Conservation (phyloP, 2,797 vertebrate genomes). For the Acomys russatus region DNA sequence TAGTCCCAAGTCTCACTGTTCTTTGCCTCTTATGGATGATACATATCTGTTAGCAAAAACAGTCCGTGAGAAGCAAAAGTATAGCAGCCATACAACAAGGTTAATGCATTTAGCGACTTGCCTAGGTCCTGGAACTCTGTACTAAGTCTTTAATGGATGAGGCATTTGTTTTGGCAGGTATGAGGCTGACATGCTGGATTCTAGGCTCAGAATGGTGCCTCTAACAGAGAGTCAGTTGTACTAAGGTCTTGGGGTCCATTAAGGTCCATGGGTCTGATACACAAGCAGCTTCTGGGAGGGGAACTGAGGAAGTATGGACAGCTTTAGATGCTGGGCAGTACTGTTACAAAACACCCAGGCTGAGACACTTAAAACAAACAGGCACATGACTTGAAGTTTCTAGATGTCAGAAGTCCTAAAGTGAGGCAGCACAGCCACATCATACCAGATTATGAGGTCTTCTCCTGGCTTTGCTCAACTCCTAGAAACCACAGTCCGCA, state of each 20-base stretch:
- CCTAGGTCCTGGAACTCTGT: not conserved
- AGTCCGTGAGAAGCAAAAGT: not conserved
- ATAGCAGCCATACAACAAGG: not conserved
- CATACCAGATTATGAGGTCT: fast-evolving
- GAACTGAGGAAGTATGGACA: not conserved
- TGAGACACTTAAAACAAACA: not conserved
- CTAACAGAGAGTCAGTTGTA: not conserved
- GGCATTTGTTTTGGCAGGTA: too few relatives aligned
- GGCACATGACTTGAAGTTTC: not conserved
- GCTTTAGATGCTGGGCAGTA: not conserved
- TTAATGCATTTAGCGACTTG: not conserved
- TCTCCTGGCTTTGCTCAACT: not conserved
- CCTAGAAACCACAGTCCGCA: not conserved
- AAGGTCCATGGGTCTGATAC: too few relatives aligned
- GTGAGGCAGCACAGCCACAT: fast-evolving
- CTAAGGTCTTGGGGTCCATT: not conserved
- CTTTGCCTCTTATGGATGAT: not conserved
- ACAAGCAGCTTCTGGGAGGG: not conserved
- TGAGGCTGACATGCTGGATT: not conserved
- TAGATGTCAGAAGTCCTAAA: not conserved
- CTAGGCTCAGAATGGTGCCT: not conserved
- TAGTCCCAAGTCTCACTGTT: not conserved
- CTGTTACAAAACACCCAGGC: not conserved
- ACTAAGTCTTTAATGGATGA: not conserved
- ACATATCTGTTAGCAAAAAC: not conserved